Base-by-base conservation (phyloP, 2,797 vertebrate genomes). In the Todus mexicanus region DNA sequence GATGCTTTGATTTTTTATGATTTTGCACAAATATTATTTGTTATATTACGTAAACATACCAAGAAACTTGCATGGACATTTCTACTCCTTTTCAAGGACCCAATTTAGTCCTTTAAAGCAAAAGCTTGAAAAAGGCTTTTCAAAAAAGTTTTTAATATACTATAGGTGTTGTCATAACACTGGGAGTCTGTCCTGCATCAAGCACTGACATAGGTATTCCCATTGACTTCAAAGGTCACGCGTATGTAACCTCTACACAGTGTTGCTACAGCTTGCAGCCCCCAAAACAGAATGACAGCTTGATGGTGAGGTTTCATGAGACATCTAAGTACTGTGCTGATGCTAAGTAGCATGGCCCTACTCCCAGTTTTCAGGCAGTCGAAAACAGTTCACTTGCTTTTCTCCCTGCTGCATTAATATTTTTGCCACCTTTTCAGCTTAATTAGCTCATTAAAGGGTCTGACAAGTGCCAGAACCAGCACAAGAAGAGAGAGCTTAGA, bases 261-360 rank as follows among this genome's bases (percentile, higher is more conserved):
- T 7, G 17, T 43, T 71, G 47, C 73, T 90, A 3, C 71, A 69
- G 47, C 63, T 86, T 35, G n/a, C 75, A 91, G 72, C 19, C n/a
- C 48, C 73, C 4, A 2, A 13, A 37, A 43, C 51, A 23, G 22
- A 11, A 3, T 13, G 61, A 15, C 20, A 9, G 27, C 1, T 12
- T 9, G 9, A 12, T 12, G 31, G 8, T 22, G 33, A 70, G 33
- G 48, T 66, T 51, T 70, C 27, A 4, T 7, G 48, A 26, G 27
- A 48, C 2, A 4, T 26, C 20, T 1, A 2, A 19, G 2, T 56
- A 1, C n/a, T 29, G 11, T 1, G 1, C 37, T 38, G 35, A 18
- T 59, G n/a, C 29, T 51, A 12, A 61, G 5, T 13, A 54, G 7
- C 2, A 0, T 3, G 0, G 54, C 43, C 31, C 37, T 65, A 22